A percentile compares a stretch with the other conserved stretches of the same genome.
phyloP scores from a whole-genome alignment of 2,797 vertebrate genomes.

The Anabas testudineus region DNA sequence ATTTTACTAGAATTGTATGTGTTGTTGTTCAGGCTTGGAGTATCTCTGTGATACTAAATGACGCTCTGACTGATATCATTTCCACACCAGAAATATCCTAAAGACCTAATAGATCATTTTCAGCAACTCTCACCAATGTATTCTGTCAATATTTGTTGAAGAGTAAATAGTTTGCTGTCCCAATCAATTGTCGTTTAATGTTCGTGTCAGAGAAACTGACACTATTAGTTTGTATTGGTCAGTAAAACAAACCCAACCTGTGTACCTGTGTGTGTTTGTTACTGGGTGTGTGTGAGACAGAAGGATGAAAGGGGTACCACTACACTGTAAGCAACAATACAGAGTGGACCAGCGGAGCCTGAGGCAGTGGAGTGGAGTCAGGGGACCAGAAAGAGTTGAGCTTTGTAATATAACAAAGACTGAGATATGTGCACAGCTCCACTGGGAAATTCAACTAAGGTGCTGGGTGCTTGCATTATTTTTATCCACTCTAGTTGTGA shows the following conservation, averaged over 20 bases:
- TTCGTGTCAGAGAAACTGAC: too few relatives aligned
- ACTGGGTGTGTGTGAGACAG: neutral
- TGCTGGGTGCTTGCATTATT: slow-evolving; percentile 9
- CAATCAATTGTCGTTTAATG: slow-evolving; percentile 48
- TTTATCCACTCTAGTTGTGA: neutral
- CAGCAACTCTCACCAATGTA: neutral
- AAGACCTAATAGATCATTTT: too few relatives aligned
- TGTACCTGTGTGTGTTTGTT: slow-evolving; percentile 26
- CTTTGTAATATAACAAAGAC: slow-evolving; percentile 39
- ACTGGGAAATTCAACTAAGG: slow-evolving; percentile 28
- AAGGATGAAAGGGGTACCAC: slow-evolving; percentile 3
- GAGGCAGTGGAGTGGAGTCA: slow-evolving; percentile 38
- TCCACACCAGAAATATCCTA: too few relatives aligned
- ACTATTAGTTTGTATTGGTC: slow-evolving; percentile 33
- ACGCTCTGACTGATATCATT: slow-evolving; percentile 28
- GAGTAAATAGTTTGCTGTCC: slow-evolving; percentile 49
- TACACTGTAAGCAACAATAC: slow-evolving; percentile 24
- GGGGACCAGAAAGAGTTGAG: slow-evolving; percentile 30
- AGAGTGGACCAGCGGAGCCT: slow-evolving; percentile 21
- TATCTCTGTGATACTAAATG: too few relatives aligned
- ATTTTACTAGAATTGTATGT: neutral
- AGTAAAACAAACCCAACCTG: slow-evolving; percentile 31
- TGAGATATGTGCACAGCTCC: slow-evolving; percentile 21
- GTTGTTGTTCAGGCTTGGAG: slow-evolving; percentile 14
- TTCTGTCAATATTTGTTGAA: slow-evolving; percentile 52